Conservation (phyloP, 2,888 invertebrate genomes). For the Ectemnius cavifrons region DNA sequence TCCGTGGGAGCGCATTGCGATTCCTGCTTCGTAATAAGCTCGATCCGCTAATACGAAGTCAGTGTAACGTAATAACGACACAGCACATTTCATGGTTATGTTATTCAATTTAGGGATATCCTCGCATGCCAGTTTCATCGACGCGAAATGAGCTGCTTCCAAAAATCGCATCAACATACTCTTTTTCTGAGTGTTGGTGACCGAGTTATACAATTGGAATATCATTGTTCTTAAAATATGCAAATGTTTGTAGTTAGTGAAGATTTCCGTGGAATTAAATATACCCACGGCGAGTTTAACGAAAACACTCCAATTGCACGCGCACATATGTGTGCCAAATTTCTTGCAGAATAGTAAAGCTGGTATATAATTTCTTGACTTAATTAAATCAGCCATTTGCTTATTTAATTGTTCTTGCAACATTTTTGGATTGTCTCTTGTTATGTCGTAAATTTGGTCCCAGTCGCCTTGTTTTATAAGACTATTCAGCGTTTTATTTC, state of each 20-base stretch:
- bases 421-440: neutral
- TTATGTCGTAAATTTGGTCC: neutral
- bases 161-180: conserved; percentile 67
- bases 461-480: neutral
- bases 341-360: neutral
- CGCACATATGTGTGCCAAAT: neutral
- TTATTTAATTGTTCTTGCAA: neutral
- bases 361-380: neutral
- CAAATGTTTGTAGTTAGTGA: neutral
- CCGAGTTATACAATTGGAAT: conserved; percentile 1
- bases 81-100: conserved; percentile 83
- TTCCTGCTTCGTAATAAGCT: conserved; percentile 89
- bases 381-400: neutral
- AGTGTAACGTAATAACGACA: conserved; percentile 91
- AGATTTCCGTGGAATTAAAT: neutral
- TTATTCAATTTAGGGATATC: neutral
- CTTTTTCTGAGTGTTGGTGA: neutral
- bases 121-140: conserved; percentile 67
- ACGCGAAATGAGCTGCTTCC: conserved; percentile 68
- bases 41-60: conserved; percentile 96
- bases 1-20: conserved; percentile 84
- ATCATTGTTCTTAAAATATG: neutral
- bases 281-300: neutral
- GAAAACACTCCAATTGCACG: neutral
- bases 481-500: neutral